phyloP scores from a whole-genome alignment of 1,140 invertebrate species.

The Achroia grisella region DNA sequence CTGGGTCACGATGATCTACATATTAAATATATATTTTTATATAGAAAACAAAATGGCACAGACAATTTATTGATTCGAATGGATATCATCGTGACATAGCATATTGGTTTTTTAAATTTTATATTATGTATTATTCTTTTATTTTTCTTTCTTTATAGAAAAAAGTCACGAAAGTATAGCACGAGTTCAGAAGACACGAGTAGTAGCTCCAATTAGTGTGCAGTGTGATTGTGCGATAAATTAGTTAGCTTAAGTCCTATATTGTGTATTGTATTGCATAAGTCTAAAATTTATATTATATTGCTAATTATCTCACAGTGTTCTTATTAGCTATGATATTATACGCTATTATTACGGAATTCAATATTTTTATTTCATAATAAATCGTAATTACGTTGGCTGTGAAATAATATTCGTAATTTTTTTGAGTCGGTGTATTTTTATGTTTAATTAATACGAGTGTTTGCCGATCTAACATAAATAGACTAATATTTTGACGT shows the following conservation, averaged over 20 bases:
- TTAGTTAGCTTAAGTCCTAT: constrained; percentile 41
- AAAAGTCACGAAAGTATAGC: constrained; percentile 68
- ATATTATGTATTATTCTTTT: constrained; percentile 24
- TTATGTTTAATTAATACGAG: background rate
- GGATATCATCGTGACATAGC: background rate
- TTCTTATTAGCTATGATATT: too few species aligned
- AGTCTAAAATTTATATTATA: constrained; percentile 8
- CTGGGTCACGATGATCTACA: background rate
- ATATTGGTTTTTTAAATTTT: background rate
- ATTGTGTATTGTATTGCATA: constrained; percentile 26
- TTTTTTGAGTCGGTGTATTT: background rate
- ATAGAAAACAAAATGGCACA: too few species aligned
- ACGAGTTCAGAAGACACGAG: constrained; percentile 67
- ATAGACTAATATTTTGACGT: constrained; percentile 9
- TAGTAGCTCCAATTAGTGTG: constrained; percentile 61
- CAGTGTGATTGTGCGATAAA: constrained; percentile 37
- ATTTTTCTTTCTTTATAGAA: constrained; percentile 68
- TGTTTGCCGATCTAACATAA: constrained; percentile 12
- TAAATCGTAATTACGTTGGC: background rate
- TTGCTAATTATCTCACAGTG: too few species aligned
- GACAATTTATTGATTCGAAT: too few species aligned
- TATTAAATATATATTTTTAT: constrained; percentile 6
- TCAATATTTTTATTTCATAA: too few species aligned
- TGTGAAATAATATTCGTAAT: constrained; percentile 5
- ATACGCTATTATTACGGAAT: too few species aligned